phyloP scores from a whole-genome alignment of 2,888 invertebrate species.

The Coenonympha arcania region DNA sequence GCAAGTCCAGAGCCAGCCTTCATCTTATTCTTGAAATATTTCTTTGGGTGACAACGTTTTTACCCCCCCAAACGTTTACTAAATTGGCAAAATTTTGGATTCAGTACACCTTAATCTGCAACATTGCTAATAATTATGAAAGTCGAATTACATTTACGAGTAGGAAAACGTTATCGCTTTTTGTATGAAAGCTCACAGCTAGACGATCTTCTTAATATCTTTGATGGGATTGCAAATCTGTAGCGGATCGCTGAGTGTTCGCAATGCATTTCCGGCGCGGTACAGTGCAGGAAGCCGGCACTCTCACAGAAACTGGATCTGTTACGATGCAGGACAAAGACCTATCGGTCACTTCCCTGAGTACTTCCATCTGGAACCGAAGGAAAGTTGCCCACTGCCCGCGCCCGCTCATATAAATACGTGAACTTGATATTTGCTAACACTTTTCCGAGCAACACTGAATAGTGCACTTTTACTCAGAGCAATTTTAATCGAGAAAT shows the following conservation, averaged over 20 bases:
- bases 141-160: too few species aligned
- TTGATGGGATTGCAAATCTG: slow-evolving; percentile 15
- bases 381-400: slow-evolving; percentile 61
- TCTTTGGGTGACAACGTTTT: too few species aligned
- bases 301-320: slow-evolving; percentile 53
- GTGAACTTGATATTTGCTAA: slow-evolving; percentile 63
- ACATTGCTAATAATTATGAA: too few species aligned
- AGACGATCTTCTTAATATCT: too few species aligned
- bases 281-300: slow-evolving; percentile 41
- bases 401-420: slow-evolving; percentile 63
- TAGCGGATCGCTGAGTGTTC: slow-evolving; percentile 11
- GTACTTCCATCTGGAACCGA: slow-evolving; percentile 49
- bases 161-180: too few species aligned
- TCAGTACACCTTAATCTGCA: too few species aligned
- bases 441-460: slow-evolving; percentile 62
- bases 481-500: slow-evolving; percentile 41
- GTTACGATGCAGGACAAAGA: slow-evolving; percentile 67
- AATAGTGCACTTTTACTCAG: slow-evolving; percentile 57
- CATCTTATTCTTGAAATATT: too few species aligned
- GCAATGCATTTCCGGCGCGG: slow-evolving; percentile 39
- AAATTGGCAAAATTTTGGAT: too few species aligned
- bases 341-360: slow-evolving; percentile 64
- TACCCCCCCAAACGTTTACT: too few species aligned
- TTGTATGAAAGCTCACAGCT: too few species aligned
- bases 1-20: too few species aligned